phyloP scores from a whole-genome alignment of 2,797 vertebrate species.

The Mus spretus region DNA sequence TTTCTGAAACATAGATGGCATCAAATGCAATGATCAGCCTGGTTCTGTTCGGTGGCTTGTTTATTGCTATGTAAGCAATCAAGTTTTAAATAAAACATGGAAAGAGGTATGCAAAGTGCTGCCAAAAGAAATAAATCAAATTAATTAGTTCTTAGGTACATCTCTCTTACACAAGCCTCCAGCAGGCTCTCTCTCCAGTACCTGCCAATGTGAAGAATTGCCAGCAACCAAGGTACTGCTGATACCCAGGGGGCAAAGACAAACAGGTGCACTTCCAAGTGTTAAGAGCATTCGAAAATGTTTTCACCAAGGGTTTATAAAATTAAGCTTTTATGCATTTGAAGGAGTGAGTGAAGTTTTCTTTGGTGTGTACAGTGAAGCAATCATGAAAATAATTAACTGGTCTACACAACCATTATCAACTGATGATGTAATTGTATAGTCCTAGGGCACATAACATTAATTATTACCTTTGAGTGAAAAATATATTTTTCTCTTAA shows the following conservation, averaged over 20 bases:
- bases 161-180: conserved; percentile 33
- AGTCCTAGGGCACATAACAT: conserved; percentile 85
- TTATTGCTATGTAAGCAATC: conserved; percentile 67
- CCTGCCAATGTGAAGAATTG: conserved; percentile 62
- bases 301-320: conserved; percentile 17
- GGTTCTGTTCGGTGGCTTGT: conserved; percentile 42
- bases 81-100: conserved; percentile 80
- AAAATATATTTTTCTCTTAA: conserved; percentile 56
- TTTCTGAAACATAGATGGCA: conserved; percentile 44
- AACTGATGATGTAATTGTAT: conserved; percentile 87
- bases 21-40: conserved; percentile 48
- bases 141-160: conserved; percentile 72
- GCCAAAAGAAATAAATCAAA: conserved; percentile 75
- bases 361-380: conserved; percentile 79
- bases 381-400: conserved; percentile 88
- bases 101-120: conserved; percentile 64
- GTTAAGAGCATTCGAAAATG: neutral
- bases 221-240: conserved; percentile 42
- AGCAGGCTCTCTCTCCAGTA: neutral
- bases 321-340: conserved; percentile 55
- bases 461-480: conserved; percentile 85
- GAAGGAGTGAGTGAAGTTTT: conserved; percentile 64
- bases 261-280: conserved; percentile 63
- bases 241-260: conserved; percentile 52
- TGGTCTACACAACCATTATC: conserved; percentile 86